phyloP scores from a whole-genome alignment of 2,113 vertebrate species.

The Thryonomys swinderianus region DNA sequence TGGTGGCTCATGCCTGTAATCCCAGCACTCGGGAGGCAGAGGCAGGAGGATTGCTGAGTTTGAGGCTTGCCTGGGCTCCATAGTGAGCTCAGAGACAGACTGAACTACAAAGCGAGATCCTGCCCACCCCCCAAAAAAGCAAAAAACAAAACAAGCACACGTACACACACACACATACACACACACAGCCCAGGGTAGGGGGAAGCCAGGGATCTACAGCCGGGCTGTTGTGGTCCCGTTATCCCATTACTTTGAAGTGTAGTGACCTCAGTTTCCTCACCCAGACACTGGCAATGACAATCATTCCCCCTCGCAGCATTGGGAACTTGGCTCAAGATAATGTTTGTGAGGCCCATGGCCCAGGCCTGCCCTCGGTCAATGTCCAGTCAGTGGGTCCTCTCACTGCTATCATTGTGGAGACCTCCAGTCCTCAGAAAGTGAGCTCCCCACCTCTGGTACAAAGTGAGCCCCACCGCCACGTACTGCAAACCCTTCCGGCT shows the following conservation, averaged over 20 bases:
- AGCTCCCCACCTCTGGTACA: background rate
- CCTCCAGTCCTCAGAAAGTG: background rate
- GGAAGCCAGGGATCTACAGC: background rate
- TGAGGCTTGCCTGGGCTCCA: no score
- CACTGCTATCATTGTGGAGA: background rate
- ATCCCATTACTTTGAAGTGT: background rate
- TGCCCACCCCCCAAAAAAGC: no score
- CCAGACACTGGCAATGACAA: background rate
- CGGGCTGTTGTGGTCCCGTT: background rate
- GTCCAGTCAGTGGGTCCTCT: background rate
- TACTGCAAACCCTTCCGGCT: background rate
- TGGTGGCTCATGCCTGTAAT: no score
- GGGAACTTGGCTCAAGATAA: background rate
- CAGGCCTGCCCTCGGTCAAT: background rate
- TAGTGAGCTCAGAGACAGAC: no score
- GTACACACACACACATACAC: background rate
- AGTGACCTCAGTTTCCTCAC: background rate
- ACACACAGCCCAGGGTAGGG: background rate
- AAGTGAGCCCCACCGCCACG: background rate
- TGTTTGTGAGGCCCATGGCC: background rate
- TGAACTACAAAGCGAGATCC: no score
- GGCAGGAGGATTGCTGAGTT: no score
- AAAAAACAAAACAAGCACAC: background rate
- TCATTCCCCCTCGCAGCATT: rapidly evolving
- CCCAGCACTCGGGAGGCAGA: no score